Base-by-base conservation (phyloP, 2,888 invertebrate genomes). In the Perithous albicinctus region DNA sequence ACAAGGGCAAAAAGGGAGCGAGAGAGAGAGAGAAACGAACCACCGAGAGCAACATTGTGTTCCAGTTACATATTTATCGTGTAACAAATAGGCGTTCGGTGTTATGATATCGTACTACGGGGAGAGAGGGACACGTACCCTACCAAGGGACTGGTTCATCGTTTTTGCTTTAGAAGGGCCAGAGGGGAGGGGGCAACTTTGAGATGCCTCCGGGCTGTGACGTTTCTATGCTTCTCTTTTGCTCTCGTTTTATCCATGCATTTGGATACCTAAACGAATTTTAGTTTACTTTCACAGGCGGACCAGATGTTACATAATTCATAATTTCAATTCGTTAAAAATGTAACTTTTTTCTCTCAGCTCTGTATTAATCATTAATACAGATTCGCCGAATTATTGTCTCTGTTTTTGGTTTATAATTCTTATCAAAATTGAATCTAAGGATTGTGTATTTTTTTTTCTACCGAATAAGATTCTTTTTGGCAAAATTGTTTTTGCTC, bases 41-140 rank as follows among this genome's bases (percentile, higher is more conserved):
- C 78, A 48, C 69, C 80, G 77, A 69, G 78, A 80, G 75, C 86
- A 80, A 85, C 88, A 90, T 91, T 91, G 90, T 91, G 89, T 90
- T 90, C 89, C 90, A 91, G 90, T 91, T 91, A 91, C 90, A 91
- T 91, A 92, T 92, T 92, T 92, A 91, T 92, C 91, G 90, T 86
- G 88, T 90, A 91, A 91, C 91, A 91, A 91, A 91, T 89, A 90
- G 90, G 91, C 90, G 90, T 91, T 89, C 87, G 87, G 88, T 91
- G 91, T 92, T 91, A 89, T 91, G 91, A 91, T 91, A 91, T 90
- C 90, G 87, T 85, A 67, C 38, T 8, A 32, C 59, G 59, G 59
- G 59, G 59, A 15, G 67, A 73, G 76, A 41, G 20, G 70, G 35
- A 43, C 41, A 75, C 43, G 35, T 56, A 85, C 86, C 88, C 86